phyloP scores from a whole-genome alignment of 1,140 invertebrate genomes.

The Trichonephila inaurata region DNA sequence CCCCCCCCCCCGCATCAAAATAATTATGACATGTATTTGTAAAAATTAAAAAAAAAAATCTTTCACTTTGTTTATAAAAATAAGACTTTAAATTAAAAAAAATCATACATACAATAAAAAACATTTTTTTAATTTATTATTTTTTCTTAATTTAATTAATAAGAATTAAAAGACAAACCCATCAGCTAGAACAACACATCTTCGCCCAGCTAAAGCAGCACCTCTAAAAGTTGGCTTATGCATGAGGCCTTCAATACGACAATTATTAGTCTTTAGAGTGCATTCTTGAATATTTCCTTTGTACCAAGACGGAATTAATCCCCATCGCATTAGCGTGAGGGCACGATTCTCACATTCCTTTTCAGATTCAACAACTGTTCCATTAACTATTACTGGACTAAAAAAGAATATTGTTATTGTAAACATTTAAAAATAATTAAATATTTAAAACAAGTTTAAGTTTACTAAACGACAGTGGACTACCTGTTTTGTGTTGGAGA shows the following conservation, averaged over 20 bases:
- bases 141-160: background rate
- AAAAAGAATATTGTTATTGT: background rate
- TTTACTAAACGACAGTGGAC: background rate
- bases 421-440: too few species aligned
- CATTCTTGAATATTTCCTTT: slow-evolving; percentile 87
- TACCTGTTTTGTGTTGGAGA: slow-evolving; percentile 62
- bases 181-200: slow-evolving; percentile 90
- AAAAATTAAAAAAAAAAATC: too few species aligned
- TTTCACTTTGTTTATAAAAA: too few species aligned
- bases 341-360: slow-evolving; percentile 77
- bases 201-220: slow-evolving; percentile 85
- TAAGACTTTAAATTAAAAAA: too few species aligned
- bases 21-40: too few species aligned
- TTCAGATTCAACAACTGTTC: background rate
- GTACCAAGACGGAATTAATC: slow-evolving; percentile 90
- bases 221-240: slow-evolving; percentile 86
- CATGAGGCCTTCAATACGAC: slow-evolving; percentile 86
- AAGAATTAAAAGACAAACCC: slow-evolving; percentile 81
- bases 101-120: too few species aligned
- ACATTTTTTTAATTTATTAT: too few species aligned
- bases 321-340: slow-evolving; percentile 91
- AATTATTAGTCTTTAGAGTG: slow-evolving; percentile 90
- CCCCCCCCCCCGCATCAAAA: too few species aligned
- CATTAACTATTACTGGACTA: slow-evolving; percentile 63
- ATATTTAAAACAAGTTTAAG: background rate